phyloP scores from a whole-genome alignment of 2,888 invertebrate genomes.

The Synanthedon myopaeformis region DNA sequence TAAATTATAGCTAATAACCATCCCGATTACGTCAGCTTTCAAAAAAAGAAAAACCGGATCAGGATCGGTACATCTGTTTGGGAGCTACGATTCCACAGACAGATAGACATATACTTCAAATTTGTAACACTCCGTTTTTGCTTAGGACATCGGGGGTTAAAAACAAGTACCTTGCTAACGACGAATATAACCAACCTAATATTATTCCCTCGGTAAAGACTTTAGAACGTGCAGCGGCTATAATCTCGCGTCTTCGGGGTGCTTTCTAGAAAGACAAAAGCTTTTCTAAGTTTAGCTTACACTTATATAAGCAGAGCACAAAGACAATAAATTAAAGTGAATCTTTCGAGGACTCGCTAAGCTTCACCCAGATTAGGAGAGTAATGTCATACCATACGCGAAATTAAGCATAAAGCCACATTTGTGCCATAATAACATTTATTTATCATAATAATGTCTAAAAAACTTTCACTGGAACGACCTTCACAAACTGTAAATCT shows the following conservation, averaged over 20 bases:
- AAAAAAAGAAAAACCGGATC: too few species aligned
- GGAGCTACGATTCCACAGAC: too few species aligned
- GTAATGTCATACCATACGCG: constrained; percentile 36
- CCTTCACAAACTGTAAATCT: too few species aligned
- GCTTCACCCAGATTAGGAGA: constrained; percentile 38
- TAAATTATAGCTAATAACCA: too few species aligned
- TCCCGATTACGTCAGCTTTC: too few species aligned
- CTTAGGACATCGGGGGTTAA: too few species aligned
- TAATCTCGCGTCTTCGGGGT: constrained; percentile 15
- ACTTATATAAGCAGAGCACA: constrained; percentile 35
- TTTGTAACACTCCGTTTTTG: too few species aligned
- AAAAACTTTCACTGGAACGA: too few species aligned
- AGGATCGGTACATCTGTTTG: too few species aligned
- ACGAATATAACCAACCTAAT: not conserved
- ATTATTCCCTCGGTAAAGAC: constrained; percentile 1
- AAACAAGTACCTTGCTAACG: not conserved
- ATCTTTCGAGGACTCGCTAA: constrained; percentile 33
- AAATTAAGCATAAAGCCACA: constrained; percentile 30
- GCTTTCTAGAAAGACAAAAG: constrained; percentile 22
- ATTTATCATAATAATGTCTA: not conserved
- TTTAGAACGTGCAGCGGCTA: constrained; percentile 12
- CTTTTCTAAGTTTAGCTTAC: constrained; percentile 31
- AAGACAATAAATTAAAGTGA: constrained; percentile 51
- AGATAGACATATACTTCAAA: too few species aligned
- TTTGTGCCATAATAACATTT: constrained; percentile 18